A percentile compares a stretch with the other conserved stretches of the same genome.
phyloP scores from a whole-genome alignment of 2,797 vertebrate species.

The Acrocephalus scirpaceus region DNA sequence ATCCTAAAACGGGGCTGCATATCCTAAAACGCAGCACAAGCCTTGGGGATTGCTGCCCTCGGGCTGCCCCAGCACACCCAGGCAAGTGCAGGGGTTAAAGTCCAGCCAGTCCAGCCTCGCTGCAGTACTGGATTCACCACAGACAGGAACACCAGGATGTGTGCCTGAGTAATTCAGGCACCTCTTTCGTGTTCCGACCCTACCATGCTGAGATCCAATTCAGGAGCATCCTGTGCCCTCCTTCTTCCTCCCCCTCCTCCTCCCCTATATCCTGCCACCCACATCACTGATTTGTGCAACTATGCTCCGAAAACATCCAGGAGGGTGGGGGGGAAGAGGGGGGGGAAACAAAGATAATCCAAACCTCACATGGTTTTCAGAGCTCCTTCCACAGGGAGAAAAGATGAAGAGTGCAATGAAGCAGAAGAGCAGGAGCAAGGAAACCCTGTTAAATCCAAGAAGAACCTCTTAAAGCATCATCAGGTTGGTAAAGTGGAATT shows the following conservation, averaged over 20 bases:
- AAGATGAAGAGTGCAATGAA: fast-evolving
- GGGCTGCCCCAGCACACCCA: fast-evolving
- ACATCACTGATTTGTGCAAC: neutral
- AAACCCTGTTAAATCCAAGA: neutral
- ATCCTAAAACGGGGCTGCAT: neutral
- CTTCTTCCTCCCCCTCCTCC: neutral
- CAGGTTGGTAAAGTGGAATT: neutral
- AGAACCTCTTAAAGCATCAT: neutral
- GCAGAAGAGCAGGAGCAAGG: neutral
- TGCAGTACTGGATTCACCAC: neutral
- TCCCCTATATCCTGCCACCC: neutral
- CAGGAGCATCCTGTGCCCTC: neutral
- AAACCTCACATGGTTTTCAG: neutral
- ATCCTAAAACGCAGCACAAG: neutral
- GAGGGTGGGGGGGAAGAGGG: neutral
- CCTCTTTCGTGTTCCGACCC: neutral
- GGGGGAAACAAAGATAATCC: neutral
- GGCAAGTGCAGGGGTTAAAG: neutral
- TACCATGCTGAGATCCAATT: neutral
- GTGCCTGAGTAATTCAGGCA: neutral
- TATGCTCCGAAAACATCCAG: neutral
- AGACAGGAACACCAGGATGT: neutral
- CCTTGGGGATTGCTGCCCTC: neutral
- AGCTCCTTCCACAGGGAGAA: neutral
- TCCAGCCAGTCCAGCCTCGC: neutral